These are phyloP conservation scores for Diprion similis DNA, from an alignment of 1,140 invertebrate species.

Conservation along the genomic window DNA sequence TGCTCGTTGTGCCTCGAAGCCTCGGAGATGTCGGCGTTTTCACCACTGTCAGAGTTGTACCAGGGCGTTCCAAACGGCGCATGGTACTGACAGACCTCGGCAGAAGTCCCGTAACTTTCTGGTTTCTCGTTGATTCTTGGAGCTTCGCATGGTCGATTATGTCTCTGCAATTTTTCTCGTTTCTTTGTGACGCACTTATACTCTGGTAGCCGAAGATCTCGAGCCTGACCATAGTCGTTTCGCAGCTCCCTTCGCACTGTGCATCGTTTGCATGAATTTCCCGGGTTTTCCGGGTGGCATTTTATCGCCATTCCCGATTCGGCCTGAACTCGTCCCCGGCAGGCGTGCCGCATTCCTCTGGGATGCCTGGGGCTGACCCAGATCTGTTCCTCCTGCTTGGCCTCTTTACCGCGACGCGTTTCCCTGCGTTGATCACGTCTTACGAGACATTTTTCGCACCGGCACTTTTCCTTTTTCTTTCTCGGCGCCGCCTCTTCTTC, in stretches of 20 bases:
- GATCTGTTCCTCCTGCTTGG: background rate
- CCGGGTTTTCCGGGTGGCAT: no score
- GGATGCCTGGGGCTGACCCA: background rate
- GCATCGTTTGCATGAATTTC: no score
- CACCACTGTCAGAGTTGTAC: constrained; percentile 10
- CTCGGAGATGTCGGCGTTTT: constrained; percentile 5
- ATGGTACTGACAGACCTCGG: background rate
- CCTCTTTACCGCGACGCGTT: background rate
- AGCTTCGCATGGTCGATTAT: background rate
- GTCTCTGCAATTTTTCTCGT: background rate
- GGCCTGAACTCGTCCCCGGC: background rate
- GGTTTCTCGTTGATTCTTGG: background rate
- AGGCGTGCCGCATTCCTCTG: background rate
- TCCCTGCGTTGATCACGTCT: background rate
- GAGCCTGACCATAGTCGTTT: no score
- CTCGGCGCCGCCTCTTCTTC: background rate
- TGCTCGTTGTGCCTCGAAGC: background rate
- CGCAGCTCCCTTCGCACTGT: background rate
- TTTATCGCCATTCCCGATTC: background rate
- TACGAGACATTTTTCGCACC: background rate
- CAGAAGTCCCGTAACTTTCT: background rate
- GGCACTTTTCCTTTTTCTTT: no score
- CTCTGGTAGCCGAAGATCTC: background rate
- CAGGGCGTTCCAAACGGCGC: background rate
- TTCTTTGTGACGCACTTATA: background rate